Evolutionary conservation across 2,888 invertebrate species (phyloP).

Genomic region (Nephrotoma appendiculata): DNA sequence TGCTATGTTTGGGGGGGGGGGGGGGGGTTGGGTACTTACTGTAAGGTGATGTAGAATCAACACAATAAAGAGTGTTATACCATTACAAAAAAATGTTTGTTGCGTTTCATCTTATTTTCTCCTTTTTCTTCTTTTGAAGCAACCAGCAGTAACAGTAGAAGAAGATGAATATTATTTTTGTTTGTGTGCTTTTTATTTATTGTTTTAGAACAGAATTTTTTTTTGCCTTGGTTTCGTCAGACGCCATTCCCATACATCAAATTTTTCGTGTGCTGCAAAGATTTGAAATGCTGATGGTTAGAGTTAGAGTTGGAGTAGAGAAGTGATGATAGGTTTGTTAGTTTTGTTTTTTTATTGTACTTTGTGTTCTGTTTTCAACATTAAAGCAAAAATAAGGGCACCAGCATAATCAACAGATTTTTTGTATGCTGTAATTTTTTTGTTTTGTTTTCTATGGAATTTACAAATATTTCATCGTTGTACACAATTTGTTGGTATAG

Average conservation of each 20-base stretch:
- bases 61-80: conserved; percentile 2
- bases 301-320: not conserved
- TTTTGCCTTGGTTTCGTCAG: not conserved
- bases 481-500: not conserved
- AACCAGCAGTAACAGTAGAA: not conserved
- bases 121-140: not conserved
- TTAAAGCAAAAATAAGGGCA: not conserved
- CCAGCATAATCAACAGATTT: not conserved
- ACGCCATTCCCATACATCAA: not conserved
- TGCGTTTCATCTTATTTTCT: not conserved
- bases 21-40: not conserved
- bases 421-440: not conserved
- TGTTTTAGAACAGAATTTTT: not conserved
- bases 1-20: not conserved
- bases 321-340: not conserved
- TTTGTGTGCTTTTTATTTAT: not conserved
- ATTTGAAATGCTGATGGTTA: not conserved
- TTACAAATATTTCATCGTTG: not conserved
- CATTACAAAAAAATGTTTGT: not conserved
- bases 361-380: not conserved
- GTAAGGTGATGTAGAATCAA: conserved; percentile 1
- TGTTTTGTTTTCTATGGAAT: not conserved
- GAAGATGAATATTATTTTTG: not conserved
- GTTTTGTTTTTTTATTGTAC: not conserved
- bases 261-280: not conserved